Conservation (phyloP, 92 coral and sea anemone genomes). For the Siderastrea radians region DNA sequence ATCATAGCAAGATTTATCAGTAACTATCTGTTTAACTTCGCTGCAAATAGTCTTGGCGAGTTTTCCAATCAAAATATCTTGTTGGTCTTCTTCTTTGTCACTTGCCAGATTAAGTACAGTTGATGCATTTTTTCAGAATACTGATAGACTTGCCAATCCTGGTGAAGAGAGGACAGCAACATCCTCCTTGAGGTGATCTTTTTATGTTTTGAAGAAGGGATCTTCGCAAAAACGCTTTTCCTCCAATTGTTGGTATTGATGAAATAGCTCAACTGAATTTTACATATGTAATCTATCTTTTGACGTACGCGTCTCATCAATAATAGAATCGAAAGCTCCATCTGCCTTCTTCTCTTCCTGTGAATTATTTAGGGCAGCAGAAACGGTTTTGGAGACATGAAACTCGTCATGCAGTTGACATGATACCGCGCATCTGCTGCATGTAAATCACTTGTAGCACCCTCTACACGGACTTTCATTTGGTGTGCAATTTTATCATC, state of each 20-base stretch:
- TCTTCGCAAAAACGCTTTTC: conserved; percentile 43
- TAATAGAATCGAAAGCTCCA: conserved; percentile 38
- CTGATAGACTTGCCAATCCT: conserved; percentile 62
- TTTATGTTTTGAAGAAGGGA: conserved; percentile 45
- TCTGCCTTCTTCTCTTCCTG: conserved; percentile 45
- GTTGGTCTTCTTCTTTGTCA: conserved; percentile 61
- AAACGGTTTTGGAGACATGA: conserved; percentile 65
- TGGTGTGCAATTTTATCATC: conserved; percentile 45
- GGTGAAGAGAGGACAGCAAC: conserved; percentile 69
- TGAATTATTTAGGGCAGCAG: conserved; percentile 59
- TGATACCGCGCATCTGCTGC: conserved; percentile 82
- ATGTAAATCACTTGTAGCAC: conserved; percentile 80
- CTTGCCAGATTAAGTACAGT: conserved; percentile 45
- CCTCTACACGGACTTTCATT: conserved; percentile 61
- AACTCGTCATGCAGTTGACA: conserved; percentile 59
- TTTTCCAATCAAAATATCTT: conserved; percentile 38
- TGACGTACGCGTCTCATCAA: conserved; percentile 48
- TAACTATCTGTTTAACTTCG: conserved; percentile 48
- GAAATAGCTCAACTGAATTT: conserved; percentile 62
- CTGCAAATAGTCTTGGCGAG: conserved; percentile 43
- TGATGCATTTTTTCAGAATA: conserved; percentile 51
- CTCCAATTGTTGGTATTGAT: conserved; percentile 71
- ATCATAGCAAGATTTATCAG: conserved; percentile 52
- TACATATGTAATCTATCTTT: conserved; percentile 68
- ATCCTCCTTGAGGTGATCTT: conserved; percentile 55